Percentiles rank a stretch among this genome's conserved stretches.
These are phyloP conservation scores for Pomatostomus ruficeps DNA, from an alignment of 2,113 vertebrate species.

Conservation along the genomic window DNA sequence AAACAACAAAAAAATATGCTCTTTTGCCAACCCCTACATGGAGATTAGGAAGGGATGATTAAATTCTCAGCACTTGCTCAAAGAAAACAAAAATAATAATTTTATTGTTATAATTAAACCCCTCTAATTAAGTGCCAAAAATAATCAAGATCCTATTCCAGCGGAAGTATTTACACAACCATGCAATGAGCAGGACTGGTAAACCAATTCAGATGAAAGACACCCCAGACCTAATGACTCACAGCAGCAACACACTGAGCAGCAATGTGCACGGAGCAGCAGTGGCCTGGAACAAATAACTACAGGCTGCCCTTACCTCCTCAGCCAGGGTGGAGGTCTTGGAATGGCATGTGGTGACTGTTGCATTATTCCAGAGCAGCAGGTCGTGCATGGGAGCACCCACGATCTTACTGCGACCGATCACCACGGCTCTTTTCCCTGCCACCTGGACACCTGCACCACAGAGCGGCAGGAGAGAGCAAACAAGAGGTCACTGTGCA, in stretches of 20 bases:
- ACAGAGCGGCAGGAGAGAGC: not conserved
- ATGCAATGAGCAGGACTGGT: not conserved
- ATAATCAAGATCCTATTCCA: not conserved
- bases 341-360: conserved; percentile 96
- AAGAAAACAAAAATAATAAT: not conserved
- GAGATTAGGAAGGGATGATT: not conserved
- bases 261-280: not conserved
- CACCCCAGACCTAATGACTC: not conserved
- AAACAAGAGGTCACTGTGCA: not conserved
- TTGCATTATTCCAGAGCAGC: conserved; percentile 93
- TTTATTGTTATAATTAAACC: not conserved
- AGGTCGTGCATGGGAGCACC: conserved; percentile 97
- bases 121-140: not conserved
- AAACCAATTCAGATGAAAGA: not conserved
- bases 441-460: conserved; percentile 83
- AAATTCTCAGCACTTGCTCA: not conserved
- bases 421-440: conserved; percentile 88
- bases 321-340: conserved; percentile 82
- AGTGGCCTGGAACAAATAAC: not conserved
- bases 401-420: conserved; percentile 97
- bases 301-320: conserved; percentile 76
- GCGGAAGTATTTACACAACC: not conserved
- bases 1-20: not conserved
- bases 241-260: not conserved
- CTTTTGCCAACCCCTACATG: not conserved